Evolutionary conservation across 1,140 invertebrate species (phyloP).

Genomic region (Vanessa tameamea): DNA sequence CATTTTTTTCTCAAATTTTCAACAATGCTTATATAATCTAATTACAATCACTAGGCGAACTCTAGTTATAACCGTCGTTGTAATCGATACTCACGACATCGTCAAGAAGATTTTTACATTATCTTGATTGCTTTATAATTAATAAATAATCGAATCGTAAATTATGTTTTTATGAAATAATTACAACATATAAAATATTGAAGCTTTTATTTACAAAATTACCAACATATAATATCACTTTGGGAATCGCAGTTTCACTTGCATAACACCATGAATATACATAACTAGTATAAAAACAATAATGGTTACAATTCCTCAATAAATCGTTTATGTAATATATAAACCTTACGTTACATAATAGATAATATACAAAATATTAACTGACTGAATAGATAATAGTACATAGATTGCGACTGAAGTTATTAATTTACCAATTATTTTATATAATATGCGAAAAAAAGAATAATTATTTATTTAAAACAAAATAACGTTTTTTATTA

Average conservation of each 20-base stretch:
- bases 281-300: slow-evolving; percentile 71
- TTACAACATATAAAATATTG: slow-evolving; percentile 70
- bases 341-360: slow-evolving; percentile 31
- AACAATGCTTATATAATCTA: too few species aligned
- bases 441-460: background rate
- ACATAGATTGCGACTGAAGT: slow-evolving; percentile 2
- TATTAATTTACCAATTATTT: background rate
- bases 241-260: slow-evolving; percentile 78
- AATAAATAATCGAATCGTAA: background rate
- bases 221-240: slow-evolving; percentile 80
- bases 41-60: too few species aligned
- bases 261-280: slow-evolving; percentile 76
- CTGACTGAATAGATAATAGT: slow-evolving; percentile 2
- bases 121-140: background rate
- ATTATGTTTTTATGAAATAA: slow-evolving; percentile 33
- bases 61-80: too few species aligned
- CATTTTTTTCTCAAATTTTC: too few species aligned
- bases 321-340: slow-evolving; percentile 46
- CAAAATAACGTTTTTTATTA: too few species aligned
- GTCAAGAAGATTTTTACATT: background rate
- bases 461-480: background rate
- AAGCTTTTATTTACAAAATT: slow-evolving; percentile 81
- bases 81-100: too few species aligned
- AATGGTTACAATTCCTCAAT: slow-evolving; percentile 71
- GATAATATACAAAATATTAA: slow-evolving; percentile 16